Evolutionary conservation across 2,113 vertebrate genomes (phyloP).

Genomic region (Lota lota): DNA sequence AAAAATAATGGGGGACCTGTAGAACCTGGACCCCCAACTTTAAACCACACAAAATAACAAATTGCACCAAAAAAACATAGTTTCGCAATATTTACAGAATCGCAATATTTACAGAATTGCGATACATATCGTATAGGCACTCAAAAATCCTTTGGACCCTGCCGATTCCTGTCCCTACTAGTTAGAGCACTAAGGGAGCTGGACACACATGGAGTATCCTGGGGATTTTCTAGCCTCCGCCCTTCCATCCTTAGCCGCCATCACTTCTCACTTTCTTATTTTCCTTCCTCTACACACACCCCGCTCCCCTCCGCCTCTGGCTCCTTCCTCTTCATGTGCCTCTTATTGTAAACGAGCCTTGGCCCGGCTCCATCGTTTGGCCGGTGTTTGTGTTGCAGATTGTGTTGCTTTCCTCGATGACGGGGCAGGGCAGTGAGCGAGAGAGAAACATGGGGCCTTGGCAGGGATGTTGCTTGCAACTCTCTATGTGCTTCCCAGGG

Average conservation of each 20-base stretch:
- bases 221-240: constrained; percentile 15
- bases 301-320: not conserved
- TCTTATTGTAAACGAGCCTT: constrained; percentile 40
- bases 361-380: constrained; percentile 18
- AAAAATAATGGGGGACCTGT: no score
- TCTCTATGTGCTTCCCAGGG: constrained; percentile 54
- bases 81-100: no score
- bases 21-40: no score
- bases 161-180: no score
- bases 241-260: constrained; percentile 2
- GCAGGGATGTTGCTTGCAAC: constrained; percentile 27
- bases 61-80: no score
- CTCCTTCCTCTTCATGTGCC: not conserved
- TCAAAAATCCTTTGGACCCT: no score
- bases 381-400: constrained; percentile 63
- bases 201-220: no score
- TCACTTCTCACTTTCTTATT: constrained; percentile 17
- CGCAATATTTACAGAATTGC: no score
- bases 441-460: constrained; percentile 33
- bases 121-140: no score
- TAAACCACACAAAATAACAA: no score
- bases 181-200: no score
- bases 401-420: constrained; percentile 62
- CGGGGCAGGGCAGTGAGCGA: constrained; percentile 36
- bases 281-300: constrained; percentile 10